phyloP scores from a whole-genome alignment of 2,888 invertebrate species.

The Entomobrya proxima region DNA sequence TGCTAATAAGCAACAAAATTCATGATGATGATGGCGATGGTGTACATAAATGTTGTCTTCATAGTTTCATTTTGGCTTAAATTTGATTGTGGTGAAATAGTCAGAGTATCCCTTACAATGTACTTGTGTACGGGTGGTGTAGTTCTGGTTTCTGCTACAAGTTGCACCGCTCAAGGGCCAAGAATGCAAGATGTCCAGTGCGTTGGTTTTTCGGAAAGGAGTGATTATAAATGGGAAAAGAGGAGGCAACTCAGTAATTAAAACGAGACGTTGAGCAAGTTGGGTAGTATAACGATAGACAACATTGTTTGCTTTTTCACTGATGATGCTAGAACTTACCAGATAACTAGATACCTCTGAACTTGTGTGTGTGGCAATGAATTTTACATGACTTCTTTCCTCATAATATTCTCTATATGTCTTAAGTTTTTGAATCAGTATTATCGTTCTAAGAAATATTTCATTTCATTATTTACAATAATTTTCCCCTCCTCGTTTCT shows the following conservation, averaged over 20 bases:
- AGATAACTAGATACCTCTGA: not conserved
- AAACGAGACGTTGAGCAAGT: slow-evolving; percentile 65
- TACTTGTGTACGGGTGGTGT: no score
- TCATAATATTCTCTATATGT: not conserved
- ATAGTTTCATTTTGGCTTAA: no score
- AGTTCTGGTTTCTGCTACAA: not conserved
- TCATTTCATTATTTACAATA: slow-evolving; percentile 66
- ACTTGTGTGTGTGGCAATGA: not conserved
- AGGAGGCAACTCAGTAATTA: slow-evolving; percentile 69
- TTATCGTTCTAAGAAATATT: slow-evolving; percentile 38
- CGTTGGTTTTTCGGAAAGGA: slow-evolving; percentile 50
- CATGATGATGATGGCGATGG: no score
- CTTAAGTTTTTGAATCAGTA: not conserved
- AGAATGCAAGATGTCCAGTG: slow-evolving; percentile 55
- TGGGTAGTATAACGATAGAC: slow-evolving; percentile 39
- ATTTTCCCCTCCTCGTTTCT: slow-evolving; percentile 57
- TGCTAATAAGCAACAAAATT: no score
- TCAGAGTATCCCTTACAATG: no score
- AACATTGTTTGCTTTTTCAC: slow-evolving; percentile 58
- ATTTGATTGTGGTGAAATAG: no score
- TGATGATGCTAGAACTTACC: not conserved
- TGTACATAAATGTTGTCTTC: no score
- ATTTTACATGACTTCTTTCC: not conserved
- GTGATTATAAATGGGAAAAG: slow-evolving; percentile 69
- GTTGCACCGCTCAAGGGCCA: slow-evolving; percentile 60